Base-by-base conservation (phyloP, 2,113 vertebrate genomes). In the Pelusios castaneus region DNA sequence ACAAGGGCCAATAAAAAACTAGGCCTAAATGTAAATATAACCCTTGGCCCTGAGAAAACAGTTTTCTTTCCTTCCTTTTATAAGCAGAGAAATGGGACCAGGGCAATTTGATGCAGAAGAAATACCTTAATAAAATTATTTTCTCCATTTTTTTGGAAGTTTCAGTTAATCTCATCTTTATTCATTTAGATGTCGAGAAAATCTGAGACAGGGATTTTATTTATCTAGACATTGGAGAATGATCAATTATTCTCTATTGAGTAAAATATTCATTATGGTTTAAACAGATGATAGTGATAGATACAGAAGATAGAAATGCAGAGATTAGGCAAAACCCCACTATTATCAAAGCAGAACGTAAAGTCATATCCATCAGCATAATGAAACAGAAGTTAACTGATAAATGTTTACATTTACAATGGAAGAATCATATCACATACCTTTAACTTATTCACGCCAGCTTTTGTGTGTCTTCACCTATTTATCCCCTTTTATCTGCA, bases 231-330 rank as follows among this genome's bases (percentile, higher is more conserved):
- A 80, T 76, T 63, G 88, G 5, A 2, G 80, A 90, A 85, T 63
- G 34, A 19, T 73, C 82, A n/a, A 79, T 87, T 92, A 82, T 89
- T 25, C 34, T 89, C 81, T 85, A 93, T 17, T 43, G 85, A 70
- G 51, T 73, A 89, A 82, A 95, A 95, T 93, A 43, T 76, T 88
- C 84, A 70, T 49, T 75, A 22, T 75, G 41, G 49, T 85, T 93
- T 94, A 82, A n/a, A 93, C 82, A 94, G 60, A 89, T 80, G 38
- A 90, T 31, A 93, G 25, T 52, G 77, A 90, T 87, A 90, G 17
- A 88, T 78, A 73, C n/a, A 89, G 82, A 85, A 63, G 51, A 90
- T 6, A 45, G n/a, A 70, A 93, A 90, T 56, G 56, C 41, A 80
- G 88, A 95, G 54, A 91, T 47, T 31, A 88, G 24, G 25, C 5